Conservation (phyloP, 2,113 vertebrate genomes). For the Tragelaphus scriptus region DNA sequence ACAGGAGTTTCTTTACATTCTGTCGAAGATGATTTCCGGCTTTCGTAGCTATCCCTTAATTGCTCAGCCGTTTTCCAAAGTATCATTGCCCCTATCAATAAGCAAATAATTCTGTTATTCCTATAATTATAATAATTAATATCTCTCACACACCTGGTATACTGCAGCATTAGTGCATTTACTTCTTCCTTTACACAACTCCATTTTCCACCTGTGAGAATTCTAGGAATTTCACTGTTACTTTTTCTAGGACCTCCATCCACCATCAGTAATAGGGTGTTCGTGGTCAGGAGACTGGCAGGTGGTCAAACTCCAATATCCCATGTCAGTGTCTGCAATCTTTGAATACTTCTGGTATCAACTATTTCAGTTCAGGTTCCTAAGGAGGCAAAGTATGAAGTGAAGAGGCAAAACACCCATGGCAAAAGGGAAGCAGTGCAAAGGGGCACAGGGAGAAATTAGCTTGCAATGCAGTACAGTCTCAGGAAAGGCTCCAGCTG, state of each 20-base stretch:
- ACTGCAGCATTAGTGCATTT: not conserved
- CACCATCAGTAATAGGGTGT: not conserved
- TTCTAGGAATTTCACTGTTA: not conserved
- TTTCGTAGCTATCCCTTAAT: not conserved
- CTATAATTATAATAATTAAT: not conserved
- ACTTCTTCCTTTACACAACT: not conserved
- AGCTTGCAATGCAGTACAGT: not conserved
- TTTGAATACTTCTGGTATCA: not conserved
- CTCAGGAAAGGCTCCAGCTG: not conserved
- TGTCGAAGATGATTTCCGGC: not conserved
- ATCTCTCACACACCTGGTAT: not conserved
- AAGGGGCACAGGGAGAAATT: not conserved
- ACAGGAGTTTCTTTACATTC: not conserved
- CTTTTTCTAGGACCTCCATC: not conserved
- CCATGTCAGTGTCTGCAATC: not conserved
- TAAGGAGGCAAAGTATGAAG: not conserved
- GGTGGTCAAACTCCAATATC: not conserved
- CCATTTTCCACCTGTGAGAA: not conserved
- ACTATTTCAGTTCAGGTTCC: not conserved
- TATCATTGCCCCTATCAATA: not conserved
- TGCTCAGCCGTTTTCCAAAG: not conserved
- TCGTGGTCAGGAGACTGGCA: not conserved
- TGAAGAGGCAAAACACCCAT: not conserved
- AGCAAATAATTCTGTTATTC: not conserved
- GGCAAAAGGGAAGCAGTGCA: not conserved